These are phyloP conservation scores for Paracanthobrama guichenoti DNA, from an alignment of 2,113 vertebrate genomes.

Conservation along the genomic window DNA sequence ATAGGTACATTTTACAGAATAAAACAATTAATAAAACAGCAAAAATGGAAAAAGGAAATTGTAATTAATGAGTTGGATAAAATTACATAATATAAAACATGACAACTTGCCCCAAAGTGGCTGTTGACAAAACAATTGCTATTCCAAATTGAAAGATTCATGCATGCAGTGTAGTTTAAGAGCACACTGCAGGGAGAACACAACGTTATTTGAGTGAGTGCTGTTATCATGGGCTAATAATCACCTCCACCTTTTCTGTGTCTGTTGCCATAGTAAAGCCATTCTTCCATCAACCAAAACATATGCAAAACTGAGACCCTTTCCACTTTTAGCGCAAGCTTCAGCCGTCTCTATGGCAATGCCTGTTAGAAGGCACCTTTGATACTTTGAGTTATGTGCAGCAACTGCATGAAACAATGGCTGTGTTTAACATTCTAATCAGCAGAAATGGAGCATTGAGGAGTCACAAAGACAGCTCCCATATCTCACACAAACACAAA, in stretches of 20 bases:
- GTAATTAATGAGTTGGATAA: background rate
- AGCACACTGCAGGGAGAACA: background rate
- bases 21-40: background rate
- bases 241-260: conserved; percentile 44
- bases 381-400: conserved; percentile 50
- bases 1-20: too few species aligned
- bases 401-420: conserved; percentile 44
- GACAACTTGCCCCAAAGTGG: background rate
- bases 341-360: conserved; percentile 51
- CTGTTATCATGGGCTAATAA: conserved; percentile 11
- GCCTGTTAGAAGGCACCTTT: conserved; percentile 43
- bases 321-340: conserved; percentile 30
- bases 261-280: conserved; percentile 56
- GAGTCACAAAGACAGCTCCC: conserved; percentile 43
- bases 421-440: conserved; percentile 49
- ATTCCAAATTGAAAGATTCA: background rate
- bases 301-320: conserved; percentile 33
- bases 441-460: conserved; percentile 32
- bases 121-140: background rate
- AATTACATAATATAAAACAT: background rate
- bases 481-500: conserved; percentile 52
- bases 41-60: background rate
- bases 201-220: background rate
- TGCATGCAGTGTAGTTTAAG: background rate
- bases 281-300: conserved; percentile 46